Evolutionary conservation across 2,888 invertebrate species (phyloP), one percentile per base, ranked within the genome.

Genomic region (Cheilosia vulpina): DNA sequence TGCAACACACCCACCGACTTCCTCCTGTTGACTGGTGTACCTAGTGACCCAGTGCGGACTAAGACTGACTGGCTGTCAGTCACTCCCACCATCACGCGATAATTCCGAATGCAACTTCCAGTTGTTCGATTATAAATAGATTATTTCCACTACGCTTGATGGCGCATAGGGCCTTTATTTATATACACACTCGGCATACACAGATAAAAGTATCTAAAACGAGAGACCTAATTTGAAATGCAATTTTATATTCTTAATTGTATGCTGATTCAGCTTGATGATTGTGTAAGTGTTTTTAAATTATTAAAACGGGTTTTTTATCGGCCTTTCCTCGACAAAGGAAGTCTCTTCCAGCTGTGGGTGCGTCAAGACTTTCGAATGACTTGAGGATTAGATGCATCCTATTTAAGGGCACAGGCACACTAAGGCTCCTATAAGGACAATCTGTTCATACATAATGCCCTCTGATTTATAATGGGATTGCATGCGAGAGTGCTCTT

Each of bases 101-200:
- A 43, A 73, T 84, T 84, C 19, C 75, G 68, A 84, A 65, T 79
- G 75, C 75, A 71, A 84, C 75, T 79, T 79, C 79, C 79, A 79
- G 79, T 43, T 38, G 69, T 75, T 84, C 65, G 69, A 79, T 84
- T 84, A 84, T 79, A 84, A 84, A 84, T 84, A 84, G 83, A 84
- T 84, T 84, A 79, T 34, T 45, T 69, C 73, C 55, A 69, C 63
- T 65, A 53, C 57, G 75, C 83, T 65, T 69, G 68, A 21, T 47
- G 68, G 68, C 78, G 68, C 73, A 68, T 68, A 52, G 65, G 24
- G 50, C 11, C 17, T 47, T 45, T 45, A 19, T 75, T 38, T 38
- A 38, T 34, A 34, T 38, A 38, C 38, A 38, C 38, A 38, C 38
- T 38, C 13, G 38, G 38, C 38, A 79, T 79, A 52, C 79, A 69